Conservation (phyloP, 1,140 invertebrate species). For the Ceratosolen solmsi region DNA sequence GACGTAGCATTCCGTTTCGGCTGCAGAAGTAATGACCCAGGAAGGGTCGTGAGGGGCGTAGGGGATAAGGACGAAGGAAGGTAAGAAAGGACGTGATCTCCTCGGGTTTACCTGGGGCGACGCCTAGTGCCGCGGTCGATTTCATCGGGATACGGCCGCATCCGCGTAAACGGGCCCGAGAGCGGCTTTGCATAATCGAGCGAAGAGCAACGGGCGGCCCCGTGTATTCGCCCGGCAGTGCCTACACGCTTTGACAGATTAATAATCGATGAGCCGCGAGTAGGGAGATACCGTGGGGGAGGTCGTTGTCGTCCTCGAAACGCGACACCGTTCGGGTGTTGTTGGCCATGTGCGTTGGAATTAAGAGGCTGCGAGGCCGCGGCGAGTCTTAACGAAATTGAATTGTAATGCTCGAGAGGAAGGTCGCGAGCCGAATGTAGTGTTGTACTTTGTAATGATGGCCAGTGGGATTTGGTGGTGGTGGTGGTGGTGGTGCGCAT, state of each 20-base stretch:
- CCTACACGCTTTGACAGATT: neutral
- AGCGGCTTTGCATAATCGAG: neutral
- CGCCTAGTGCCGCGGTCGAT: neutral
- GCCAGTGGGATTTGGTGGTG: neutral
- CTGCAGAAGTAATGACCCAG: neutral
- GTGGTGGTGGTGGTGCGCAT: too few relatives aligned
- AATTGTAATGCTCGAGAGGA: neutral
- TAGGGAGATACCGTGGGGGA: neutral
- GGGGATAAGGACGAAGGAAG: neutral
- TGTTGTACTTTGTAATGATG: neutral
- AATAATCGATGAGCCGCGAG: neutral
- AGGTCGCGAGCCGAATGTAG: neutral
- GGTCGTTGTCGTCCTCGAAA: neutral
- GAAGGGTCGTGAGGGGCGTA: neutral
- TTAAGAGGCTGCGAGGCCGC: too few relatives aligned
- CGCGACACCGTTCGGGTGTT: neutral
- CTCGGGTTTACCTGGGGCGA: neutral
- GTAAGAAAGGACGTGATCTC: neutral
- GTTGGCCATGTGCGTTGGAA: neutral
- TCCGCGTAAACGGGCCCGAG: slow-evolving; percentile 1
- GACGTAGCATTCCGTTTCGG: neutral
- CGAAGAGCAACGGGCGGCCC: neutral
- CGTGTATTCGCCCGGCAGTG: neutral
- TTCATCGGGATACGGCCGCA: neutral
- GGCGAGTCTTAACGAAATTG: neutral